Base-by-base conservation (phyloP, 2,113 vertebrate genomes). In the Coptodon bakossiorum region DNA sequence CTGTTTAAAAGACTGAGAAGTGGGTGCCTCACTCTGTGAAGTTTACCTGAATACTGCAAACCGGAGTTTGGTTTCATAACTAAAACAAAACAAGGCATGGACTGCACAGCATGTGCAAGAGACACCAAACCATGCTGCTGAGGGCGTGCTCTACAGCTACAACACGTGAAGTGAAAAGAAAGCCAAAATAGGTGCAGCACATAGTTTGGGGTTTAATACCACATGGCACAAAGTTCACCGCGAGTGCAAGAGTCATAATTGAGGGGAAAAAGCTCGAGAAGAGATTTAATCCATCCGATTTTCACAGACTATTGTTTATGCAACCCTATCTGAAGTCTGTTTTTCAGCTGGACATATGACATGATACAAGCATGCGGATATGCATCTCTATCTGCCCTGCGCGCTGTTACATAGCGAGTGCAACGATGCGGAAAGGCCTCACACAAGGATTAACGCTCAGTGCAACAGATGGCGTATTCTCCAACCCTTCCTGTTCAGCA, bases 401-500 rank as follows among this genome's bases (percentile, higher is more conserved):
- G 86, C 38, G 24, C 86, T 71, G 86, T 14, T 80, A 80, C 73
- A 78, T 6, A 78, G 29, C 50, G 48, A 84, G 93, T 56, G 88
- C 90, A 92, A 17, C 81, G 91, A 93, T 89, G 91, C 86, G 90
- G 91, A 95, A 88, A 92, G 90, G 93, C 95, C 94, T 88, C 94
- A 93, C 94, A 80, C 90, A 82, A 79, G 95, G 96, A 96, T 97
- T 96, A 97, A 88, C 84, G 90, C 91, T 63, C 89, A 91, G 90
- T 87, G 93, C 94, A 95, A 95, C 96, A 96, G 96, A 97, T 96
- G 96, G 96, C 82, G 92, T 88, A 76, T 93, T 91, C 92, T 86
- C 91, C 83, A 78, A 86, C 29, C 81, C 90, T 93, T 91, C 94
- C 92, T 90, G 90, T 86, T 73, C 86, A 71, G 48, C 80, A 5